Percentiles rank a stretch among this genome's conserved stretches.
These are phyloP conservation scores for Lottia scabra DNA, from an alignment of 2,888 invertebrate genomes.

Conservation along the genomic window DNA sequence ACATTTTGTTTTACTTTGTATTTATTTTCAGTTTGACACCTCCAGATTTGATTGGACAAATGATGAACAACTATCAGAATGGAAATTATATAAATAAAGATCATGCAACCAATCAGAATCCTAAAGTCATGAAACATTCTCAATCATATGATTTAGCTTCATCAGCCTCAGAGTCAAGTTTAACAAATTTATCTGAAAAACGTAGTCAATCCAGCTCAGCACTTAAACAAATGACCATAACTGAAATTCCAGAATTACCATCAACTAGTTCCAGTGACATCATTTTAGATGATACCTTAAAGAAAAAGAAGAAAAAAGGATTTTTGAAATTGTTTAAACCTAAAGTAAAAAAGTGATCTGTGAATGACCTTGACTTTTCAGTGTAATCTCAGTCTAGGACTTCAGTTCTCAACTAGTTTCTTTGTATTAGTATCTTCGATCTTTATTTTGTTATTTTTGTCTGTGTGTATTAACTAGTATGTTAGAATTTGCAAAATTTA, in stretches of 20 bases:
- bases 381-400: too few relatives aligned
- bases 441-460: too few relatives aligned
- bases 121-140: background rate
- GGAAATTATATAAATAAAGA: background rate
- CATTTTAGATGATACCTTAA: background rate
- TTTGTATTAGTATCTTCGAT: too few relatives aligned
- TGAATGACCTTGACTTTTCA: too few relatives aligned
- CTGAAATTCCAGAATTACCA: background rate
- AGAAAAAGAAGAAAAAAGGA: background rate
- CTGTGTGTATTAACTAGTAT: too few relatives aligned
- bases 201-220: background rate
- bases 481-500: too few relatives aligned
- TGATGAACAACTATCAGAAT: background rate
- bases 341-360: background rate
- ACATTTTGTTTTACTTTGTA: background rate
- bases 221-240: background rate
- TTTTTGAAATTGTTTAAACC: background rate
- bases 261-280: background rate
- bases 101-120: background rate
- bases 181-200: background rate
- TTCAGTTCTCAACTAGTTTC: too few relatives aligned
- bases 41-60: background rate
- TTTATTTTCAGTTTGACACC: background rate
- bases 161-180: background rate
- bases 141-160: slow-evolving; percentile 8